Conservation (phyloP, 2,888 invertebrate species). For the Chrysolina haemoptera region DNA sequence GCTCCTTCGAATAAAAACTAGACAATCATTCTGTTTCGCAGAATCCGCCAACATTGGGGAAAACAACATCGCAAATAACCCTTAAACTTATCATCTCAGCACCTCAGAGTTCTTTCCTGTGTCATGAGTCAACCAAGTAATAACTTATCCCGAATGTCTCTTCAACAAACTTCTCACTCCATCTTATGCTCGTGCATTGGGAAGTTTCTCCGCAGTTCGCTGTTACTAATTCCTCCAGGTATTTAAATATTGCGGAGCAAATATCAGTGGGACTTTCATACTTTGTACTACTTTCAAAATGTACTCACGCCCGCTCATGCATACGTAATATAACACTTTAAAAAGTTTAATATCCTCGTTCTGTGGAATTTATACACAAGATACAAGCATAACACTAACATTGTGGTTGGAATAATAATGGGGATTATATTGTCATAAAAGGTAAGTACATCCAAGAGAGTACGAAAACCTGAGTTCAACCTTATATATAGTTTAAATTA, state of each 20-base stretch:
- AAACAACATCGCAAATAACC: background rate
- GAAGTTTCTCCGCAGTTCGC: constrained; percentile 9
- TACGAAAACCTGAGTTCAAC: constrained; percentile 1
- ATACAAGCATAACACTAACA: constrained; percentile 27
- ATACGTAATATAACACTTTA: constrained; percentile 30
- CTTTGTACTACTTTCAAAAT: constrained; percentile 32
- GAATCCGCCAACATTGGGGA: background rate
- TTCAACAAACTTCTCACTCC: constrained; percentile 17
- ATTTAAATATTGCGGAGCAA: constrained; percentile 13
- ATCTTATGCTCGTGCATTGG: background rate
- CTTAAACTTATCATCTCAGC: background rate
- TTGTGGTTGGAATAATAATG: constrained; percentile 30
- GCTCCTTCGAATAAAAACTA: no score
- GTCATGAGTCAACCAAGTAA: constrained; percentile 1
- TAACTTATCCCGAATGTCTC: background rate
- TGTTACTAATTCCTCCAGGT: constrained; percentile 18
- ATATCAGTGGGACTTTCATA: constrained; percentile 18
- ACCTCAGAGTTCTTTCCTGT: background rate
- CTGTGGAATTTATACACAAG: constrained; percentile 27
- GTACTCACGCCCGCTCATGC: constrained; percentile 27
- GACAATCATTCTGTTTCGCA: no score
- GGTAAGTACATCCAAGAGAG: constrained; percentile 11
- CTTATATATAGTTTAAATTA: background rate
- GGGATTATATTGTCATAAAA: constrained; percentile 26
- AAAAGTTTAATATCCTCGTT: constrained; percentile 30